Percentiles rank a stretch among this genome's conserved stretches.
phyloP scores from a whole-genome alignment of 2,113 vertebrate species.

The Notothenia rossii region DNA sequence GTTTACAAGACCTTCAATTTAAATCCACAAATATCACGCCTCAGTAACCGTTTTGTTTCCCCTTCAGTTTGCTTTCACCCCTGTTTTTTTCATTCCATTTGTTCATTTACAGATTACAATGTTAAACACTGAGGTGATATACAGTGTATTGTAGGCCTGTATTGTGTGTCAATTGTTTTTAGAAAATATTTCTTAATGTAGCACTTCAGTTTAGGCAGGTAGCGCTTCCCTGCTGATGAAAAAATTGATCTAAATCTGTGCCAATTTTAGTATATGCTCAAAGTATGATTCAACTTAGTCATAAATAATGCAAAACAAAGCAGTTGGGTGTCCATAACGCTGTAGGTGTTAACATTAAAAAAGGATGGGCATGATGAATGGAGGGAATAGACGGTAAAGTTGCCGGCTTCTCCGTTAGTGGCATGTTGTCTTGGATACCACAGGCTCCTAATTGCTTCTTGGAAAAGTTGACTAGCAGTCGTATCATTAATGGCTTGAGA shows the following conservation, averaged over 20 bases:
- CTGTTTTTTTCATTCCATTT: not conserved
- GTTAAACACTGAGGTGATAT: not conserved
- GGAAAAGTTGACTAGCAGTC: conserved; percentile 37
- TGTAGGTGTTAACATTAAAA: conserved; percentile 25
- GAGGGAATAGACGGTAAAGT: conserved; percentile 13
- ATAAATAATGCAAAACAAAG: conserved; percentile 53
- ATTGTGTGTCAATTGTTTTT: conserved; percentile 17
- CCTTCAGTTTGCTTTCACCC: not conserved
- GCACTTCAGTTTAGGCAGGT: not conserved
- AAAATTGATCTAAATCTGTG: not conserved
- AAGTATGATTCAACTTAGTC: conserved; percentile 28
- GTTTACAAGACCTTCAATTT: conserved; percentile 9
- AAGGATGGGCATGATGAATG: conserved; percentile 29
- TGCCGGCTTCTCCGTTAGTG: conserved; percentile 19
- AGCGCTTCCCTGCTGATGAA: conserved; percentile 8
- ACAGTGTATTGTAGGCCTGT: not conserved
- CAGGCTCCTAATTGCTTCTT: conserved; percentile 52
- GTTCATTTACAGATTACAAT: not conserved
- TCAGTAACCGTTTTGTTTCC: not conserved
- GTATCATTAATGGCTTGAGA: conserved; percentile 34
- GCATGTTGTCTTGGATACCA: conserved; percentile 54
- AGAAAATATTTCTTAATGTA: not conserved
- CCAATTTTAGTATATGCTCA: conserved; percentile 32
- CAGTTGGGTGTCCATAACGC: conserved; percentile 28
- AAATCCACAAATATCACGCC: not conserved